Conservation (phyloP, 2,888 invertebrate species). For the Dichetophora obliterata region DNA sequence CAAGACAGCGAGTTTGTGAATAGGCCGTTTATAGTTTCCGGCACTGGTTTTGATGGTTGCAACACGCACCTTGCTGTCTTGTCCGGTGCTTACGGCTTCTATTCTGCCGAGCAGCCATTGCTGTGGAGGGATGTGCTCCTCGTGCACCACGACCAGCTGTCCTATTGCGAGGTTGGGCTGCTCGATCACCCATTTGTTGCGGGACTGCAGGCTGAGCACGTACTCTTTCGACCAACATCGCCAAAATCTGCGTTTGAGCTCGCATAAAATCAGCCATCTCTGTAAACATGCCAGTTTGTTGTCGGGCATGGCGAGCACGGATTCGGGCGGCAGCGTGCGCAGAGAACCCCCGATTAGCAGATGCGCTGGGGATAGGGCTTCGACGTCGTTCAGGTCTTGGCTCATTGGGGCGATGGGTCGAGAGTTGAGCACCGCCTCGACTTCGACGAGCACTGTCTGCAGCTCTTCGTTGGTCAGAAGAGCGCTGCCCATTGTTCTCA, state of each 20-base stretch:
- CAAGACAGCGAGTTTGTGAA: slow-evolving; percentile 37
- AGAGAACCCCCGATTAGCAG: too few relatives aligned
- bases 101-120: slow-evolving; percentile 36
- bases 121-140: slow-evolving; percentile 34
- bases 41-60: slow-evolving; percentile 32
- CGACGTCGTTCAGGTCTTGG: slow-evolving; percentile 42
- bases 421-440: slow-evolving; percentile 50
- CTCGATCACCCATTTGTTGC: slow-evolving; percentile 36
- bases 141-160: slow-evolving; percentile 28
- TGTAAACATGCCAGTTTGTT: neutral
- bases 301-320: neutral
- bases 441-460: slow-evolving; percentile 41
- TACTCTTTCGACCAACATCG: neutral
- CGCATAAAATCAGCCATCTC: slow-evolving; percentile 29
- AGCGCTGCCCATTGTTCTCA: slow-evolving; percentile 29
- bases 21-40: slow-evolving; percentile 27
- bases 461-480: slow-evolving; percentile 42
- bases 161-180: slow-evolving; percentile 36
- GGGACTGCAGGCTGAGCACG: slow-evolving; percentile 2
- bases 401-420: slow-evolving; percentile 46
- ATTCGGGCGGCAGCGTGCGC: too few relatives aligned
- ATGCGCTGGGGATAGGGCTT: slow-evolving; percentile 40
- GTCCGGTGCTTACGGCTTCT: slow-evolving; percentile 17
- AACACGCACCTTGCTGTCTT: slow-evolving; percentile 41
- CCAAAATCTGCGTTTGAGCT: slow-evolving; percentile 39